phyloP scores from a whole-genome alignment of 2,888 invertebrate species.

The Tolmerus cingulatus region DNA sequence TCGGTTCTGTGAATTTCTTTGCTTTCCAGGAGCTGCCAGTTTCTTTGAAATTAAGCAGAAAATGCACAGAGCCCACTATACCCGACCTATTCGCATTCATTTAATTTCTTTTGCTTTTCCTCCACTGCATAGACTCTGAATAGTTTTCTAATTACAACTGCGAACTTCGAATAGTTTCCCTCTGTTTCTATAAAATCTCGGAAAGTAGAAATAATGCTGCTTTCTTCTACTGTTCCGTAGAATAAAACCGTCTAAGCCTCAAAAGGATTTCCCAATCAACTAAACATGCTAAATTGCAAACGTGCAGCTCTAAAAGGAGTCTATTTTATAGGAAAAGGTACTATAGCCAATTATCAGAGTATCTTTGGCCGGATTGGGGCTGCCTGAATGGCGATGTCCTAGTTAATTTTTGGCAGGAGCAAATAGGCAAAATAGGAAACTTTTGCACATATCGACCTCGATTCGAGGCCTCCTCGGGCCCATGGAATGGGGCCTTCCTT shows the following conservation, averaged over 20 bases:
- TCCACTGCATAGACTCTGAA: neutral
- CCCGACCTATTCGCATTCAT: neutral
- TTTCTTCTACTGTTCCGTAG: neutral
- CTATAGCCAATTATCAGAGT: neutral
- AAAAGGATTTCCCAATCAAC: neutral
- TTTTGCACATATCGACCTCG: neutral
- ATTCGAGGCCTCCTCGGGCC: neutral
- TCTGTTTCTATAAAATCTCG: neutral
- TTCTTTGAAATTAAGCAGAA: neutral
- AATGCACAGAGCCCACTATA: neutral
- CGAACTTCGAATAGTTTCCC: neutral
- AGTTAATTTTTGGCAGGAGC: neutral
- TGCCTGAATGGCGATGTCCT: neutral
- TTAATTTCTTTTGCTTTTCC: neutral
- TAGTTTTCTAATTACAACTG: neutral
- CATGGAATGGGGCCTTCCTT: neutral
- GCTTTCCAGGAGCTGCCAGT: neutral
- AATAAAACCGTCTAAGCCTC: neutral
- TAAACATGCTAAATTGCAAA: neutral
- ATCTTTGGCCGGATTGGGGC: neutral
- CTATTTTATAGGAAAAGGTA: neutral
- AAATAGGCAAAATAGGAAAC: neutral
- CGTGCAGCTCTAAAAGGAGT: neutral
- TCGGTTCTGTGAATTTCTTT: neutral
- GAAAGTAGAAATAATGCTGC: neutral